Percentiles rank a stretch among this genome's conserved stretches.
phyloP scores from a whole-genome alignment of 1,140 invertebrate species.

The Mylabris phalerata region DNA sequence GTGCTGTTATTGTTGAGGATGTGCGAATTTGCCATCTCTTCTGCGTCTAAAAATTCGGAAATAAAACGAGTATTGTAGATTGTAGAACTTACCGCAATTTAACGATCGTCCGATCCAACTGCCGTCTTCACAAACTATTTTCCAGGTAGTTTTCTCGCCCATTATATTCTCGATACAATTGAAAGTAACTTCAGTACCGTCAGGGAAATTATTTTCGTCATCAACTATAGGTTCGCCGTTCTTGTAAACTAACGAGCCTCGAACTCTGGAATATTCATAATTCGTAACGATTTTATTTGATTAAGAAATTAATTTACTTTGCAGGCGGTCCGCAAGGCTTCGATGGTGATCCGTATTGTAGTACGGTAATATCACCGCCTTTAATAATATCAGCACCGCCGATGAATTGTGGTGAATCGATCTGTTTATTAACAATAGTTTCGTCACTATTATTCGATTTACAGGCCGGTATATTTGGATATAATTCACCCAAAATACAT shows the following conservation, averaged over 20 bases:
- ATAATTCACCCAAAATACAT: slow-evolving; percentile 62
- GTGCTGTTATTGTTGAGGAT: slow-evolving; percentile 56
- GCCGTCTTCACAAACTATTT: slow-evolving; percentile 74
- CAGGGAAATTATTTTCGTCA: slow-evolving; percentile 56
- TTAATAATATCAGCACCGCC: slow-evolving; percentile 59
- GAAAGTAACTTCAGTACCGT: slow-evolving; percentile 74
- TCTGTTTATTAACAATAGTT: background rate
- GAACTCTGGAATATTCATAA: slow-evolving; percentile 44
- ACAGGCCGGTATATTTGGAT: slow-evolving; percentile 52
- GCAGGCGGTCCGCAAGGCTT: slow-evolving; percentile 60
- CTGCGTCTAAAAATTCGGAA: slow-evolving; percentile 40
- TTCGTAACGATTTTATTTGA: background rate
- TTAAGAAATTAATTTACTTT: slow-evolving; percentile 43
- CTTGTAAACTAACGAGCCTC: slow-evolving; percentile 59
- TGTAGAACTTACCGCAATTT: slow-evolving; percentile 53
- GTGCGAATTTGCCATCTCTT: slow-evolving; percentile 43
- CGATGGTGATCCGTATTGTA: slow-evolving; percentile 46
- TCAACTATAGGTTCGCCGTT: slow-evolving; percentile 48
- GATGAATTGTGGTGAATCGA: slow-evolving; percentile 44
- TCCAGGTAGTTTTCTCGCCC: slow-evolving; percentile 73
- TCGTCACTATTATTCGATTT: slow-evolving; percentile 22
- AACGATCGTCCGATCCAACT: slow-evolving; percentile 72
- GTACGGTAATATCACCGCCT: slow-evolving; percentile 56
- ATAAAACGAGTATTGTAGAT: no score
- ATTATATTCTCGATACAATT: slow-evolving; percentile 71